Conservation (phyloP, 2,888 invertebrate species). For the Oligia latruncula region DNA sequence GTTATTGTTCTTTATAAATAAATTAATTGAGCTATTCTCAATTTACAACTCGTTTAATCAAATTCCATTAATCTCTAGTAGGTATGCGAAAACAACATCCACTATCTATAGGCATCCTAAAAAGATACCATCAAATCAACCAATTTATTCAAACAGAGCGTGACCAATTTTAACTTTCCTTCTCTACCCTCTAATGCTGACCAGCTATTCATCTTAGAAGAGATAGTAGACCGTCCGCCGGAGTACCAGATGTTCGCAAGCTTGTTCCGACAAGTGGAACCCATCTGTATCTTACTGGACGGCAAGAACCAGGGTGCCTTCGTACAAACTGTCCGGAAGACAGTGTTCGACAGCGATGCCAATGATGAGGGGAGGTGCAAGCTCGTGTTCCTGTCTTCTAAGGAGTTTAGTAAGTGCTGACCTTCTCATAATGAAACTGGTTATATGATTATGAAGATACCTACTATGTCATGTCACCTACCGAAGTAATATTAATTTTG, state of each 20-base stretch:
- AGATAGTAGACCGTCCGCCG: slow-evolving; percentile 91
- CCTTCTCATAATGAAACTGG: background rate
- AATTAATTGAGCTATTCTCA: background rate
- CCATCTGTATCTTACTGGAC: slow-evolving; percentile 89
- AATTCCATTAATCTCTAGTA: background rate
- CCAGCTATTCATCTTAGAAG: slow-evolving; percentile 92
- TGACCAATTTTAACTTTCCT: background rate
- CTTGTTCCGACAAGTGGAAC: slow-evolving; percentile 91
- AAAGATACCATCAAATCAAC: background rate
- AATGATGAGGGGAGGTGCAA: slow-evolving; percentile 83
- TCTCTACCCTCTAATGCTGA: background rate
- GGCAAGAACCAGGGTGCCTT: slow-evolving; percentile 89
- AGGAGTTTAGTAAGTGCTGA: slow-evolving; percentile 90
- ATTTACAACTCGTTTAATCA: background rate
- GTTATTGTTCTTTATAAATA: background rate
- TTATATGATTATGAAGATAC: background rate
- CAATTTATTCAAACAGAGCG: background rate
- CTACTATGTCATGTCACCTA: too few species aligned
- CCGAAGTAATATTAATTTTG: background rate
- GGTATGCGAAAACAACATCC: background rate
- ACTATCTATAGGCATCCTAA: background rate
- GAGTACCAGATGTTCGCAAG: slow-evolving; percentile 91
- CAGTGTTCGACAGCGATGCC: slow-evolving; percentile 79
- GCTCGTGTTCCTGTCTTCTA: slow-evolving; percentile 89
- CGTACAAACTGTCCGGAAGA: slow-evolving; percentile 83